These are phyloP conservation scores for Tupiocoris notatus DNA, from an alignment of 2,888 invertebrate species.

Conservation along the genomic window DNA sequence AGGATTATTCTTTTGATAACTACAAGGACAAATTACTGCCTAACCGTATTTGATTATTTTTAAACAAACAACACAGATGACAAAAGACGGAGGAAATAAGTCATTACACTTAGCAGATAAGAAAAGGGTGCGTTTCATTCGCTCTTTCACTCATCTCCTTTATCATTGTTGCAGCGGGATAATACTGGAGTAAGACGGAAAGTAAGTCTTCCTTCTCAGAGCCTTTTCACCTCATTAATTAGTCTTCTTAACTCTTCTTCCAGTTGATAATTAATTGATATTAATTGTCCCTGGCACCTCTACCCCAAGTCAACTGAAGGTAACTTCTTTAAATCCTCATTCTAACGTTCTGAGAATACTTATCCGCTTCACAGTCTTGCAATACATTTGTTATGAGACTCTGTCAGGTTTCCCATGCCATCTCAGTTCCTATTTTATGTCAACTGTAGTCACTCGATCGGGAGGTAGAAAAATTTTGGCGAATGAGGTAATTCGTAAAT, in stretches of 20 bases:
- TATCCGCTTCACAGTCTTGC: no score
- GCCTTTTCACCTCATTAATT: constrained; percentile 25
- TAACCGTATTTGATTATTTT: no score
- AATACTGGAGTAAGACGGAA: neutral
- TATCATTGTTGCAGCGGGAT: neutral
- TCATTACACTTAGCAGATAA: neutral
- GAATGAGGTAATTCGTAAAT: no score
- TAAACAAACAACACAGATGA: no score
- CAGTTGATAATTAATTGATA: constrained; percentile 28
- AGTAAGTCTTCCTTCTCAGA: constrained; percentile 7
- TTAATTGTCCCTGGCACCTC: constrained; percentile 28
- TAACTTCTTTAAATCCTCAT: constrained; percentile 21
- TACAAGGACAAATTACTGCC: no score
- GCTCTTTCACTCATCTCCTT: neutral
- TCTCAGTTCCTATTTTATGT: no score
- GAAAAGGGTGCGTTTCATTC: neutral
- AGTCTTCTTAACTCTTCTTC: constrained; percentile 9
- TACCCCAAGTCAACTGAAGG: neutral
- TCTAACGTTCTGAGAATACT: neutral
- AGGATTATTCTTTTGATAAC: no score
- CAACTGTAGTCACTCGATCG: no score
- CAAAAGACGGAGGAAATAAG: no score
- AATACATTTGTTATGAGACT: no score
- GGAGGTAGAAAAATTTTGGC: no score
- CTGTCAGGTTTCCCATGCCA: no score